These are phyloP conservation scores for Caenorhabditis sp. DNA, from an alignment of 2,888 invertebrate species.

Conservation along the genomic window DNA sequence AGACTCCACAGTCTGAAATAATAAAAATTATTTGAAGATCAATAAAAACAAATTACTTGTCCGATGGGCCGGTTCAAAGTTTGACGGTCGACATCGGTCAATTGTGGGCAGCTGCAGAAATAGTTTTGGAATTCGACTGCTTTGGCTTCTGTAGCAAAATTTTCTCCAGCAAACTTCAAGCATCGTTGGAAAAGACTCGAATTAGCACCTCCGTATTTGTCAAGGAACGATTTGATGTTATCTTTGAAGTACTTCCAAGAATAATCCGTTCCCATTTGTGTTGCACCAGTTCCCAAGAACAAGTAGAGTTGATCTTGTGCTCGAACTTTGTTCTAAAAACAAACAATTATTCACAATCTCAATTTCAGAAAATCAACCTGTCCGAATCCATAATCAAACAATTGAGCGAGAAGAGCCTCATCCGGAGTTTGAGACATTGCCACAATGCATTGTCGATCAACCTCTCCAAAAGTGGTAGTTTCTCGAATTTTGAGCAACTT, in stretches of 20 bases:
- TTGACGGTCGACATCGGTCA: slow-evolving; percentile 32
- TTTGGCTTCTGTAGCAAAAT: slow-evolving; percentile 16
- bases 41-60: slow-evolving; percentile 40
- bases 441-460: slow-evolving; percentile 55
- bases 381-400: slow-evolving; percentile 61
- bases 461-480: slow-evolving; percentile 58
- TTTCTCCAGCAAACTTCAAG: slow-evolving; percentile 33
- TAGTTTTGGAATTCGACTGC: slow-evolving; percentile 31
- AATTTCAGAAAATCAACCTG: slow-evolving; percentile 29
- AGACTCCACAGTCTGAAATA: slow-evolving; percentile 42
- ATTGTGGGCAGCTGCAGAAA: slow-evolving; percentile 27
- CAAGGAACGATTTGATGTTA: slow-evolving; percentile 54
- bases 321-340: slow-evolving; percentile 59
- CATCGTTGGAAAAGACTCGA: slow-evolving; percentile 59
- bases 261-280: slow-evolving; percentile 53
- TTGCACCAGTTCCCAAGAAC: slow-evolving; percentile 44
- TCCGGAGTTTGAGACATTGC: slow-evolving; percentile 55
- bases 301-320: slow-evolving; percentile 59
- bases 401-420: slow-evolving; percentile 34
- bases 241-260: slow-evolving; percentile 63
- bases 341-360: too few relatives aligned
- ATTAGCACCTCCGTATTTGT: slow-evolving; percentile 62
- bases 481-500: slow-evolving; percentile 56
- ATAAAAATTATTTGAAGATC: background rate
- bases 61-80: slow-evolving; percentile 62